Evolutionary conservation across 2,797 vertebrate species (phyloP).

Genomic region (Tangara arthus): DNA sequence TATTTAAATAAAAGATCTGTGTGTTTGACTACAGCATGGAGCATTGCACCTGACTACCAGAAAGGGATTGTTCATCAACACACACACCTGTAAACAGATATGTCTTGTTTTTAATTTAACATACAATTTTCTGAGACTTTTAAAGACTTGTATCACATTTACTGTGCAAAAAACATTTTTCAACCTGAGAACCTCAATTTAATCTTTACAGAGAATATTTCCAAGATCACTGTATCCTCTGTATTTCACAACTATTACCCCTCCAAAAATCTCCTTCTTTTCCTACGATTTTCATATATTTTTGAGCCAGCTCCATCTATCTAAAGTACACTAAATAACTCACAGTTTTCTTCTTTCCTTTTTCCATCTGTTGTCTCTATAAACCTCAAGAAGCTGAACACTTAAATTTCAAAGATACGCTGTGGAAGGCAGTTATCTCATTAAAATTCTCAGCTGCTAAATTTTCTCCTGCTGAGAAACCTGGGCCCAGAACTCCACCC

Average conservation of each 20-base stretch:
- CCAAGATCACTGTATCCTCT: neutral
- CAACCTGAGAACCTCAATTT: slow-evolving; percentile 22
- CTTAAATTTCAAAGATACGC: neutral
- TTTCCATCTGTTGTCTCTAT: neutral
- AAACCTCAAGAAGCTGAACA: neutral
- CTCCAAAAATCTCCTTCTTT: neutral
- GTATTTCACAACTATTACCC: neutral
- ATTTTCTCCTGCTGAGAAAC: neutral
- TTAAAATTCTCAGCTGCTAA: neutral
- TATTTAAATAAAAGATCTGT: neutral
- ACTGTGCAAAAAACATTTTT: neutral
- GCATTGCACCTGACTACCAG: neutral
- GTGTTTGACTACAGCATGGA: neutral
- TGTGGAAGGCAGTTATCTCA: neutral
- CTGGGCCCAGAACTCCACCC: neutral
- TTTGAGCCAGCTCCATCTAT: neutral
- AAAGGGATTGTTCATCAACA: neutral
- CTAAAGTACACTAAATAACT: neutral
- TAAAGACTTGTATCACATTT: neutral
- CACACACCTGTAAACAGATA: neutral
- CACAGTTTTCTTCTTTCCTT: neutral
- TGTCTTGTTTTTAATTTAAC: neutral
- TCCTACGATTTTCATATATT: neutral
- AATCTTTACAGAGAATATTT: neutral
- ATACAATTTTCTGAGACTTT: neutral